Evolutionary conservation across 2,888 invertebrate genomes (phyloP).

Genomic region (Cistogaster globosa): DNA sequence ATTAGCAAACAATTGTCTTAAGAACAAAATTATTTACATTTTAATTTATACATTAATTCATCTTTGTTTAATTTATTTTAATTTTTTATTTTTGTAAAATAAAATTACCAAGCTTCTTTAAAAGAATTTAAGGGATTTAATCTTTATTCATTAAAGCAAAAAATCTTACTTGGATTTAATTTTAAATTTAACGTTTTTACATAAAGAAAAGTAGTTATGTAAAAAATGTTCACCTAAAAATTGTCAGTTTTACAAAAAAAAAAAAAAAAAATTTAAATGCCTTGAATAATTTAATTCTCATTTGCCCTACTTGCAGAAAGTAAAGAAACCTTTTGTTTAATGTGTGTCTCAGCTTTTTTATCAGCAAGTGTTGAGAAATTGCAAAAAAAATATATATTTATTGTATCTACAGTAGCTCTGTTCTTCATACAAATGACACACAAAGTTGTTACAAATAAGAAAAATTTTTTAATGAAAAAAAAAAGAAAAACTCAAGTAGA

Average conservation of each 20-base stretch:
- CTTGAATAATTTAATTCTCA: not conserved
- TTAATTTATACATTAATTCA: too few species aligned
- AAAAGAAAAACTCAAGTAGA: not conserved
- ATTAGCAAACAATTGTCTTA: too few species aligned
- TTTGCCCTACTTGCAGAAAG: not conserved
- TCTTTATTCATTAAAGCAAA: too few species aligned
- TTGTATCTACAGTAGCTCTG: slow-evolving; percentile 1
- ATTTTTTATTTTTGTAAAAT: too few species aligned
- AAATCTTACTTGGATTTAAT: not conserved
- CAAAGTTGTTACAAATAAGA: not conserved
- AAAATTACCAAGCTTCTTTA: too few species aligned
- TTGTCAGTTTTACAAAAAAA: not conserved
- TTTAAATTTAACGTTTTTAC: not conserved
- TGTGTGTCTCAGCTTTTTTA: not conserved
- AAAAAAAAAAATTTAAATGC: not conserved
- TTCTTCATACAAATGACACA: not conserved
- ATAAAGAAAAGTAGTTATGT: not conserved
- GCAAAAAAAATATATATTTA: not conserved
- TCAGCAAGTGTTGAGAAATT: slow-evolving; percentile 4
- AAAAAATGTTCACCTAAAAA: not conserved
- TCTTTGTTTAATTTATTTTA: too few species aligned
- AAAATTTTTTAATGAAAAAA: not conserved
- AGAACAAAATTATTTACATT: too few species aligned
- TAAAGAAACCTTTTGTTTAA: not conserved
- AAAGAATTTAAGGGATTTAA: too few species aligned